Percentiles rank a stretch among this genome's conserved stretches.
These are phyloP conservation scores for Exocentrus adspersus DNA, from an alignment of 2,888 invertebrate species.

Conservation along the genomic window DNA sequence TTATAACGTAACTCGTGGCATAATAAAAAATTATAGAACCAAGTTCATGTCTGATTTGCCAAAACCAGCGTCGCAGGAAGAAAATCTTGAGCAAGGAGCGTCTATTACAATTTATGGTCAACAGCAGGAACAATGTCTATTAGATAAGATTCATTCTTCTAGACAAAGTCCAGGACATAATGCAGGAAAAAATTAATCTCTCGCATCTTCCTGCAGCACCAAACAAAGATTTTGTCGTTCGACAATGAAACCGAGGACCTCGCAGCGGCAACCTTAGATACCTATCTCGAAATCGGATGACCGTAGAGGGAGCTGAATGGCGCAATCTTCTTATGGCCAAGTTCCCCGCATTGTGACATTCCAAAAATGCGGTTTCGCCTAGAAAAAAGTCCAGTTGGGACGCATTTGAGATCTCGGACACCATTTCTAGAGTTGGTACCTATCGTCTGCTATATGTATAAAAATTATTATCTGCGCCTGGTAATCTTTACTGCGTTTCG, in stretches of 20 bases:
- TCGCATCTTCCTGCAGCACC: not conserved
- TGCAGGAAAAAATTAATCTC: not conserved
- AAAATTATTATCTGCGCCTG: conserved; percentile 25
- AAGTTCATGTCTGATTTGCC: too few species aligned
- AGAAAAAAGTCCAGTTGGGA: conserved; percentile 45
- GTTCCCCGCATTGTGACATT: conserved; percentile 51
- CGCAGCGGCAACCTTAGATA: conserved; percentile 39
- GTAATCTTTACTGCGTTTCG: conserved; percentile 27
- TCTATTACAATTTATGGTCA: too few species aligned
- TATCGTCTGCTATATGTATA: conserved; percentile 17
- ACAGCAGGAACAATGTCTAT: too few species aligned
- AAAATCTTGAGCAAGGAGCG: too few species aligned
- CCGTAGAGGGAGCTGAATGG: conserved; percentile 42
- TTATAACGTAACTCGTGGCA: too few species aligned
- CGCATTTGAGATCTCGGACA: conserved; percentile 21
- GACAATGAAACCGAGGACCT: conserved; percentile 36
- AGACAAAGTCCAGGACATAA: not conserved
- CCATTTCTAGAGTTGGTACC: conserved; percentile 19
- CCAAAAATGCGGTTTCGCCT: conserved; percentile 54
- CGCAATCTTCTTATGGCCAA: conserved; percentile 47
- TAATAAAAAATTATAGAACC: too few species aligned
- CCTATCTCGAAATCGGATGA: conserved; percentile 39
- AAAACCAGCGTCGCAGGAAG: too few species aligned
- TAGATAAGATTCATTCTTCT: too few species aligned
- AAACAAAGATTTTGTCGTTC: conserved; percentile 30